phyloP scores from a whole-genome alignment of 2,113 vertebrate genomes.

The Clarias gariepinus region DNA sequence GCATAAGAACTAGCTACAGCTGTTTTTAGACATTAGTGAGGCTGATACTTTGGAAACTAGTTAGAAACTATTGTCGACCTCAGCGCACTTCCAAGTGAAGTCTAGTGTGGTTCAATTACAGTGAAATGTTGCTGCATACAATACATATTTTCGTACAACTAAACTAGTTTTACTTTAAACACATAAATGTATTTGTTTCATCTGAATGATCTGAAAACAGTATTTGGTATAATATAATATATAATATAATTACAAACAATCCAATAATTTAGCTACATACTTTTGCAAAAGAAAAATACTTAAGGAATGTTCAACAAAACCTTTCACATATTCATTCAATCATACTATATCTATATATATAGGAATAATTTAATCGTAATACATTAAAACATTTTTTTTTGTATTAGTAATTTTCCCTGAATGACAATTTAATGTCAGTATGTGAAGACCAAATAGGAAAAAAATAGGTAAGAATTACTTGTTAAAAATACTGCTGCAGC shows the following conservation, averaged over 20 bases:
- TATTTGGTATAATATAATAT: neutral
- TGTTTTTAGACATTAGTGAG: neutral
- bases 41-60: neutral
- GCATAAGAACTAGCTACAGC: conserved; percentile 10
- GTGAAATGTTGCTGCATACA: neutral
- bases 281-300: conserved; percentile 4
- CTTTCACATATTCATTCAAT: neutral
- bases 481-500: neutral
- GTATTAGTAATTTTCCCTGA: conserved; percentile 17
- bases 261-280: neutral
- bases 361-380: neutral
- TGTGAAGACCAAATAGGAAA: neutral
- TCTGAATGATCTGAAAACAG: neutral
- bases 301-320: neutral
- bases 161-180: neutral
- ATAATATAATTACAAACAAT: neutral
- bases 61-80: neutral
- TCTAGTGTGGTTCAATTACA: neutral
- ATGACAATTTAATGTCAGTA: neutral
- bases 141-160: neutral
- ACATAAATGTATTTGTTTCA: neutral
- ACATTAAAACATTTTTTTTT: neutral
- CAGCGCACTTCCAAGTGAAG: neutral
- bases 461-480: neutral
- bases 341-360: neutral